A percentile compares a stretch with the other conserved stretches of the same genome.
These are phyloP conservation scores for Eupithecia centaureata DNA, from an alignment of 2,888 invertebrate genomes.

Conservation along the genomic window DNA sequence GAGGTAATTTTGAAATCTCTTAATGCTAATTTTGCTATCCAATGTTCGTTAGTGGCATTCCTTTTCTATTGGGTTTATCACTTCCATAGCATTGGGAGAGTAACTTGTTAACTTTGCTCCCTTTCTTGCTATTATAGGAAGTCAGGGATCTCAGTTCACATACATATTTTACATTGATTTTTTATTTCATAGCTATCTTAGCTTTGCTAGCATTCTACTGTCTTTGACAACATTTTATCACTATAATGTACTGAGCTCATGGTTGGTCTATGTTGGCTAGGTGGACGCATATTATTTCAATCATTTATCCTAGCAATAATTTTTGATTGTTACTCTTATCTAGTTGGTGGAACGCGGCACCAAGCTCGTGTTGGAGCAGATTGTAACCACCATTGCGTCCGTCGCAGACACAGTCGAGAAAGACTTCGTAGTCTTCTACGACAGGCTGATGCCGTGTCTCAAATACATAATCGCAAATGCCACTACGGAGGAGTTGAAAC, in stretches of 20 bases:
- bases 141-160: conserved; percentile 78
- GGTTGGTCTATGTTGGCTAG: too few relatives aligned
- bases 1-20: conserved; percentile 82
- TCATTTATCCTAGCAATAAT: not conserved
- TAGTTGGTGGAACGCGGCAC: conserved; percentile 95
- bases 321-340: conserved; percentile 30
- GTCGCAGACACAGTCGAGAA: conserved; percentile 99
- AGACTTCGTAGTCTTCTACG: conserved; percentile 97
- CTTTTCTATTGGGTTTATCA: conserved; percentile 57
- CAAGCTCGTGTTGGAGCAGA: conserved; percentile 98
- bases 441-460: conserved; percentile 95
- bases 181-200: not conserved
- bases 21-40: conserved; percentile 47
- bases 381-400: conserved; percentile 99
- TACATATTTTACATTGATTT: conserved; percentile 50
- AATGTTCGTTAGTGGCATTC: conserved; percentile 82
- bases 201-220: too few relatives aligned
- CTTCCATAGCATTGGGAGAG: conserved; percentile 82
- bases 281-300: too few relatives aligned
- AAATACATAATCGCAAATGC: conserved; percentile 99
- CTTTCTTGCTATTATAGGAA: conserved; percentile 65
- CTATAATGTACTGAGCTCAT: too few relatives aligned
- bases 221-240: too few relatives aligned
- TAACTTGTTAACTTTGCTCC: conserved; percentile 75
- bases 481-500: conserved; percentile 92